A percentile compares a stretch with the other conserved stretches of the same genome.
Evolutionary conservation across 2,888 invertebrate genomes (phyloP).

Genomic region (Halictus quadricinctus): DNA sequence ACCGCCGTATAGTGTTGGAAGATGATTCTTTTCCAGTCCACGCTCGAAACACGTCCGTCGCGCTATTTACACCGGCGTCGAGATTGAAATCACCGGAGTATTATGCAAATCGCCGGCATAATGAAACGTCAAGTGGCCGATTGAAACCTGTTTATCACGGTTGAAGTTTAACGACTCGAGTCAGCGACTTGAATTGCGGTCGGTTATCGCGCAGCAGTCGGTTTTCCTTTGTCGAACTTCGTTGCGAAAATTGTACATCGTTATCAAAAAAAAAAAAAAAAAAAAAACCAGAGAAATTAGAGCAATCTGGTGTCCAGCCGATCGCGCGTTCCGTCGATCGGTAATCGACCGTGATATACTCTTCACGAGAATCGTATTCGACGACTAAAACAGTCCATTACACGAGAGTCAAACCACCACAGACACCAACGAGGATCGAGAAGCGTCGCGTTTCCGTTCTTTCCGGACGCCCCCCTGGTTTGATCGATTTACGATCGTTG

Average conservation of each 20-base stretch:
- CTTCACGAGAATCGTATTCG: conserved; percentile 46
- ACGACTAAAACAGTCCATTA: conserved; percentile 17
- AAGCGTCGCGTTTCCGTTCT: not conserved
- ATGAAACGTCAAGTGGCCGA: conserved; percentile 44
- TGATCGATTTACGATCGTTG: conserved; percentile 53
- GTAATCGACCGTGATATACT: not conserved
- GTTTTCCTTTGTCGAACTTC: not conserved
- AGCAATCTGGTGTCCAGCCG: not conserved
- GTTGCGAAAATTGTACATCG: not conserved
- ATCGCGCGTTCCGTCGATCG: conserved; percentile 29
- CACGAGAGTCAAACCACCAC: not conserved
- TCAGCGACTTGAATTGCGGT: conserved; percentile 20
- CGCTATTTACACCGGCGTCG: conserved; percentile 6
- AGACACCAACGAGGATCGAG: not conserved
- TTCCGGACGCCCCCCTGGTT: conserved; percentile 22
- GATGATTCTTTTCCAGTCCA: conserved; percentile 25
- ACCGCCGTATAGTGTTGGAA: conserved; percentile 10
- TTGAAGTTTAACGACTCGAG: conserved; percentile 48
- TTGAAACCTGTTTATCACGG: conserved; percentile 49
- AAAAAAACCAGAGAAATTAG: not conserved
- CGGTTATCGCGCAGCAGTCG: conserved; percentile 3
- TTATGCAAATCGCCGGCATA: conserved; percentile 45
- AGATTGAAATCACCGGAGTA: conserved; percentile 37
- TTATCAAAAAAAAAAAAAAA: not conserved
- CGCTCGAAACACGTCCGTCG: not conserved